Evolutionary conservation across 2,113 vertebrate species (phyloP), one percentile per base, ranked within the genome.

Genomic region (Lasiurus borealis): DNA sequence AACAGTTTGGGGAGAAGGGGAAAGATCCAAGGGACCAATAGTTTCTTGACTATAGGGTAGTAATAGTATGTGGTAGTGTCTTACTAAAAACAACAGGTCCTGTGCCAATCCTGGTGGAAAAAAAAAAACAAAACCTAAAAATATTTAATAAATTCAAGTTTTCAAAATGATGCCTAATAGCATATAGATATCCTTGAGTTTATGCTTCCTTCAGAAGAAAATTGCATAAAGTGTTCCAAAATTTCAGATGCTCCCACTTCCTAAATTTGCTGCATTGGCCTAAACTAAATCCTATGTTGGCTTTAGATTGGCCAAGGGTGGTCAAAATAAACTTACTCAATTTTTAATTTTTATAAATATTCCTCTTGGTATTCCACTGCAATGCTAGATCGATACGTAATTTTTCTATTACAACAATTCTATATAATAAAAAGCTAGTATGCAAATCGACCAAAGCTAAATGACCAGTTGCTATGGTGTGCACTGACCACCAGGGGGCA

Each of bases 81-180:
- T 75, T 88, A 72, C 15, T 68, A 50, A 23, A 95, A 21, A 80
- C 57, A 77, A 46, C 2, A 50, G 27, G 10, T 48, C 34, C 77
- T 73, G 27, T 82, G 27, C 68, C 59, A 34, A 57, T 44, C 18
- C 40, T 77, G 12, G 34, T 36, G 23, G 6, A 69, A 23, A 88
- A 40, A 40, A 40, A 93, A 80, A 72, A 21, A 19, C 18, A 31
- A n/a, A 66, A 11, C 6, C 4, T 2, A 1, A 87, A n/a, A 91
- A 92, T 18, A 75, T 88, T 75, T 84, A n/a, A 84, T 36, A 88
- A 95, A 83, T 46, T 85, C 83, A 82, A 92, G 73, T 91, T 93
- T 85, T 68, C 73, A 68, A 72, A 91, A 46, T 36, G 62, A 50
- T 62, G 40, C 54, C 21, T 68, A 83, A 36, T 73, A 25, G 25